Base-by-base conservation (phyloP, 1,140 invertebrate species). In the Listronotus oregonensis region DNA sequence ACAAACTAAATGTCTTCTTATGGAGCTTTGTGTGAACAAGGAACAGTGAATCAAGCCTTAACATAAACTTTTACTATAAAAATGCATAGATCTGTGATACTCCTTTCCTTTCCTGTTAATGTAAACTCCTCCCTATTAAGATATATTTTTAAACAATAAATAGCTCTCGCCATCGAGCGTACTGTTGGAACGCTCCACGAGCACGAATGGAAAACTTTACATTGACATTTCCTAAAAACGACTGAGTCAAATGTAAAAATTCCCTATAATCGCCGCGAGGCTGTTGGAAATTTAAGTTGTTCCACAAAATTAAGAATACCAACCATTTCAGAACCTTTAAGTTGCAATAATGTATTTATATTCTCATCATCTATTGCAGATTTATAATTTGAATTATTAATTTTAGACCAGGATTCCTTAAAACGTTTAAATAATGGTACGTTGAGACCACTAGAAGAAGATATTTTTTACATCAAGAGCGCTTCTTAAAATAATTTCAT, bases 111-210 rank as follows among this genome's bases (percentile, higher is more conserved):
- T 58, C 1, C 44, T 42, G 32, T 71, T 11, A 75, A 63, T 52
- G 69, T 68, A 21, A 71, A 75, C 54, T 74, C 31, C 56, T 64
- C 69, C 66, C 67, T 61, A 64, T 43, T 66, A 31, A 43, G 17
- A 67, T 81, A 61, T n/a, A n/a, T n/a, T n/a, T n/a, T n/a, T n/a
- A n/a, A n/a, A n/a, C n/a, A n/a, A n/a, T n/a, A n/a, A n/a, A 81
- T 78, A 47, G 73, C 71, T 72, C 70, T 79, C 27, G 72, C 59
- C 72, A 79, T 75, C 73, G 71, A 76, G 49, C 73, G 57, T 44
- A 76, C 76, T 79, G 75, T 79, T 79, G 79, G 61, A 80, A 72
- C 54, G 73, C 74, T 43, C 77, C 78, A 67, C 77, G 77, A 64
- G 73, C 67, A 0, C 39, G 69, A 66, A 52, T 82, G 76, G 61